Base-by-base conservation (phyloP, 2,797 vertebrate genomes). In the Lycodopsis pacificus region DNA sequence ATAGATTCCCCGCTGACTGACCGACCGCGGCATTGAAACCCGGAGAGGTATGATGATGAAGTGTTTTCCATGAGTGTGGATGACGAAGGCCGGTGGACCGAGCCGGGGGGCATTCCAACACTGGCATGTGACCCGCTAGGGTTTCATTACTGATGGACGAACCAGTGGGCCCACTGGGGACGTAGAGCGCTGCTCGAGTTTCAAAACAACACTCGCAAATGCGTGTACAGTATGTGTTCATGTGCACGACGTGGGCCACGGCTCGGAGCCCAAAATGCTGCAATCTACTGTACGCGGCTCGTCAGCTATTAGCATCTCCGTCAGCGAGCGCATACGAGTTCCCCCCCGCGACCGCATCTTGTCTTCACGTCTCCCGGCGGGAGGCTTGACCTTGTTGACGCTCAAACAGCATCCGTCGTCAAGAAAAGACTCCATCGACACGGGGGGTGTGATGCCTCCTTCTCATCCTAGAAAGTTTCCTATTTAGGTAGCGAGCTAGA, bases 171-270 rank as follows among this genome's bases (percentile, higher is more conserved):
- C 69, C 77, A 44, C 65, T 40, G 73, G 80, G 80, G 73, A 54
- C 57, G 79, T 76, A 57, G 76, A 65, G 75, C 1, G 56, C 20
- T 69, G 65, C 83, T 91, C 84, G 86, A 63, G 87, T 92, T 92
- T 92, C 90, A 90, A 89, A 92, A 91, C 88, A 91, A 82, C 83
- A 56, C 17, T 40, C 19, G 19, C 66, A 30, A 30, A 30, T 30
- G 22, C 14, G 7, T 34, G 7, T 34, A 12, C 62, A 30, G 30
- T 30, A 1, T 57, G 70, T 76, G 69, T 67, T 27, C 32, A 12
- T 61, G 73, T 32, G 38, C 20, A 25, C 3, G 12, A 69, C 19
- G 56, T n/a, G 7, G 34, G 62, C 42, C 10, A 40, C 58, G 7
- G 36, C 38, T 59, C n/a, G 13, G 44, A 65, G 68, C 71, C 68